These are phyloP conservation scores for Cossypha heuglini DNA, from an alignment of 2,797 vertebrate genomes.

Conservation along the genomic window DNA sequence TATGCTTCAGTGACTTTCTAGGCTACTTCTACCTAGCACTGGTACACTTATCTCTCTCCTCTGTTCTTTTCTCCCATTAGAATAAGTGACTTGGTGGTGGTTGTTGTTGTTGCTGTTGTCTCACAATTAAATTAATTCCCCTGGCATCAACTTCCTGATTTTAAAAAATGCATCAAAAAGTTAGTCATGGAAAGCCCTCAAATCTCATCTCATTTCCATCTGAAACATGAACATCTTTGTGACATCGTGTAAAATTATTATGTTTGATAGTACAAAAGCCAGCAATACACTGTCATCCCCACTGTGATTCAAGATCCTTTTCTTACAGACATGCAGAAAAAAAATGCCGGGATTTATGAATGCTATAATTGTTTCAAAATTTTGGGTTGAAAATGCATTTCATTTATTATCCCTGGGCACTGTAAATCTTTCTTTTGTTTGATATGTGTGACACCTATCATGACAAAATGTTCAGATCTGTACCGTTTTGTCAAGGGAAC, in stretches of 20 bases:
- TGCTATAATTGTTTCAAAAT: background rate
- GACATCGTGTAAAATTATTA: background rate
- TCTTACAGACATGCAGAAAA: background rate
- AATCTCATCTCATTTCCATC: background rate
- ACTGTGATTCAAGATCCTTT: background rate
- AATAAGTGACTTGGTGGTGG: background rate
- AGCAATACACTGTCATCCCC: background rate
- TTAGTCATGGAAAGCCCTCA: background rate
- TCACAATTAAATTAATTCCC: slow-evolving; percentile 37
- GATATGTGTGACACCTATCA: background rate
- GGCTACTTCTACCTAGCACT: slow-evolving; percentile 32
- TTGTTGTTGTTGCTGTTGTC: background rate
- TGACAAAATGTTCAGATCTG: slow-evolving; percentile 10
- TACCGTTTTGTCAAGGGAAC: slow-evolving; percentile 15
- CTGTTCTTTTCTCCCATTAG: background rate
- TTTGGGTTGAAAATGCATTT: background rate
- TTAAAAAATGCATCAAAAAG: background rate
- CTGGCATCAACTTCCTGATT: background rate
- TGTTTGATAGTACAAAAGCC: background rate
- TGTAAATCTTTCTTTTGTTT: background rate
- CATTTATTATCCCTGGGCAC: background rate
- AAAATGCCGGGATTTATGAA: background rate
- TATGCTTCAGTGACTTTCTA: slow-evolving; percentile 46
- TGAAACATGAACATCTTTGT: background rate
- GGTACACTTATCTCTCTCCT: background rate